Conservation (phyloP, 2,888 invertebrate species). For the Caenorhabditis becei region DNA sequence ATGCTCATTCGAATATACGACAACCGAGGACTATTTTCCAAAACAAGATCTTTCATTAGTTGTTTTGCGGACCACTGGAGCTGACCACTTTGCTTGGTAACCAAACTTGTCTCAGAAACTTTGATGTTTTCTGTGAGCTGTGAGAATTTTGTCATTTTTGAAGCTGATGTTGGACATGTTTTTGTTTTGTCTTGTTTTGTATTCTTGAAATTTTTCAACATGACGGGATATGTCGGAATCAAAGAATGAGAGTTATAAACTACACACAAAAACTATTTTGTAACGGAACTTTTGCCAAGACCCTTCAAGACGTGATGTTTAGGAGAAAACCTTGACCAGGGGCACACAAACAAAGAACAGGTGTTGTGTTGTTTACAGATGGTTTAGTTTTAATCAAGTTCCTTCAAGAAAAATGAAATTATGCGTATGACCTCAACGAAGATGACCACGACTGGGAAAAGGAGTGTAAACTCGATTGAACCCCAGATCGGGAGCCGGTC, state of each 20-base stretch:
- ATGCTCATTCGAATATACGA: slow-evolving; percentile 57
- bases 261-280: background rate
- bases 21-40: slow-evolving; percentile 51
- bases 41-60: slow-evolving; percentile 52
- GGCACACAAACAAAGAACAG: background rate
- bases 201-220: background rate
- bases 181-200: background rate
- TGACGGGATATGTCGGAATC: too few species aligned
- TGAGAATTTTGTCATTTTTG: background rate
- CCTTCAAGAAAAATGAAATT: background rate
- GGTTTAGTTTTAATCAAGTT: background rate
- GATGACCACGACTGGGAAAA: slow-evolving; percentile 25
- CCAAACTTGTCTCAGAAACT: background rate
- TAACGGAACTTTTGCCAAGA: background rate
- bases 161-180: background rate
- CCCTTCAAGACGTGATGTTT: background rate
- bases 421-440: slow-evolving; percentile 1
- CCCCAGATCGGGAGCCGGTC: slow-evolving; percentile 53
- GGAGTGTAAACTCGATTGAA: slow-evolving; percentile 39
- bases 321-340: background rate
- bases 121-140: background rate
- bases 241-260: background rate
- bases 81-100: background rate
- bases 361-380: background rate
- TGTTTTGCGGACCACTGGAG: slow-evolving; percentile 26